Conservation (phyloP, 1,140 invertebrate genomes). For the Drosophila leontia region DNA sequence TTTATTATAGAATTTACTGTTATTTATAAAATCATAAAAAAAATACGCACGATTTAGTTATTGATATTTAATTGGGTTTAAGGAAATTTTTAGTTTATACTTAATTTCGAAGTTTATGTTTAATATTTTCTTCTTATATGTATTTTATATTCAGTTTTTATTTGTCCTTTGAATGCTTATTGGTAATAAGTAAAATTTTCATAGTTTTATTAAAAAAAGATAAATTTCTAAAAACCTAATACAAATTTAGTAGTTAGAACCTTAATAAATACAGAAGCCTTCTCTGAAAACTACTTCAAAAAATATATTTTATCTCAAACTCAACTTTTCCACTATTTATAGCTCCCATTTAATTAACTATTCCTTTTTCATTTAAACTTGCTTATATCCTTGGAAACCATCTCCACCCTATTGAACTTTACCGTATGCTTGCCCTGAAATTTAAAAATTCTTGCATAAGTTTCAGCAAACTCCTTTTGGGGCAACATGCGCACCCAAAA, state of each 20-base stretch:
- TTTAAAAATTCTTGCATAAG: slow-evolving; percentile 68
- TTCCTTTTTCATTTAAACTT: neutral
- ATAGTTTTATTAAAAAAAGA: neutral
- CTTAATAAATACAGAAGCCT: neutral
- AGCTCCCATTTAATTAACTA: neutral
- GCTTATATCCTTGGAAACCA: slow-evolving; percentile 6
- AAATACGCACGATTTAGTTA: no score
- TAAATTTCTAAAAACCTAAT: neutral
- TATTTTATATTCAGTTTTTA: no score
- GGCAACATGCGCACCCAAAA: slow-evolving; percentile 12
- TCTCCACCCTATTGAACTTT: slow-evolving; percentile 15
- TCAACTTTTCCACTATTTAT: neutral
- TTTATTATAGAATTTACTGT: neutral
- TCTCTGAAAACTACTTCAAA: neutral
- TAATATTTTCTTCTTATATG: no score
- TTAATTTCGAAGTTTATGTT: no score
- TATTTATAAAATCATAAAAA: no score
- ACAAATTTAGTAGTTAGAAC: neutral
- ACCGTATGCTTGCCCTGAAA: slow-evolving; percentile 11
- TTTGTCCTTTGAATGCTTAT: no score
- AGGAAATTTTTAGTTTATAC: no score
- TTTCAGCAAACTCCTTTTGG: slow-evolving; percentile 30
- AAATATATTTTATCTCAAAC: neutral
- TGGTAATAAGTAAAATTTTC: no score
- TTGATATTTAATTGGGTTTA: no score